These are phyloP conservation scores for Pavo muticus DNA, from an alignment of 2,113 vertebrate genomes.

Conservation along the genomic window DNA sequence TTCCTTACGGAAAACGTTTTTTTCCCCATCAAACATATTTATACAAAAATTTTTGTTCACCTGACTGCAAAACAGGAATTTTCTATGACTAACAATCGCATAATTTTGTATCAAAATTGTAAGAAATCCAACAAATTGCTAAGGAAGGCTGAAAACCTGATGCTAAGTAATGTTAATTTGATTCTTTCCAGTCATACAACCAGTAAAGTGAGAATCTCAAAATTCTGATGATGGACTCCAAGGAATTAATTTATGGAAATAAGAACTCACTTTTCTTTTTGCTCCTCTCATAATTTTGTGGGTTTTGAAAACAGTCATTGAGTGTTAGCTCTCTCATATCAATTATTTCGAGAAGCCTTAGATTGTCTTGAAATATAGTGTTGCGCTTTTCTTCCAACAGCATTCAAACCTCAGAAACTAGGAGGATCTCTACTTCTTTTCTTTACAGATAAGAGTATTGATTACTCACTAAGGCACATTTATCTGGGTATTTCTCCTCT, in stretches of 20 bases:
- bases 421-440: neutral
- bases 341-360: neutral
- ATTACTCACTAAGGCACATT: constrained; percentile 48
- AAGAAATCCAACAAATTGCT: neutral
- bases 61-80: neutral
- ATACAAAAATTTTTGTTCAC: neutral
- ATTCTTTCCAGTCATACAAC: neutral
- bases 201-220: neutral
- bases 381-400: neutral
- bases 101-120: neutral
- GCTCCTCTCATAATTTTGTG: neutral
- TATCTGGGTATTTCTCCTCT: constrained; percentile 44
- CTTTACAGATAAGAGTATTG: neutral
- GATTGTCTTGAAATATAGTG: neutral
- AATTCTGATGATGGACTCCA: neutral
- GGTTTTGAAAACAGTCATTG: neutral
- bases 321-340: neutral
- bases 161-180: neutral
- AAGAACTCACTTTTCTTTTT: neutral
- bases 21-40: neutral
- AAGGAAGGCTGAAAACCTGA: neutral
- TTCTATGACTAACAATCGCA: rapidly evolving
- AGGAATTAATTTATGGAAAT: neutral
- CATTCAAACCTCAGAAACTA: neutral
- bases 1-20: neutral